Evolutionary conservation across 2,888 invertebrate species (phyloP).

Genomic region (Andricus curvator): DNA sequence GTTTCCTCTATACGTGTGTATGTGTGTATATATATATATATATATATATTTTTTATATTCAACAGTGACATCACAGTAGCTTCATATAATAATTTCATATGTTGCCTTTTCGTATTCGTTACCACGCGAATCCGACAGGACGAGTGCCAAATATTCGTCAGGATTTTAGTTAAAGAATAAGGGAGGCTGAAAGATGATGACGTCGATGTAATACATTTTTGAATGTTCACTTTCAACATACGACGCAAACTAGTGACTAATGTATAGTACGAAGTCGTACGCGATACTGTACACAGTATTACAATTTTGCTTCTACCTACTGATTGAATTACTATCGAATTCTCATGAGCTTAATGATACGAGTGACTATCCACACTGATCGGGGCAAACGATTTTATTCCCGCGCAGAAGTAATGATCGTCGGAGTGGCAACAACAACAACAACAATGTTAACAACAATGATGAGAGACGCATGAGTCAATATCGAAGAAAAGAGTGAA

Average conservation of each 20-base stretch:
- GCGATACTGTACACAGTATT: conserved; percentile 6
- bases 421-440: conserved; percentile 49
- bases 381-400: conserved; percentile 7
- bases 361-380: conserved; percentile 30
- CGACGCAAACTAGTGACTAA: conserved; percentile 30
- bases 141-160: conserved; percentile 63
- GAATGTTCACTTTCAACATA: conserved; percentile 37
- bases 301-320: conserved; percentile 30
- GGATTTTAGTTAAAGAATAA: conserved; percentile 44
- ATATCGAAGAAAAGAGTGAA: conserved; percentile 41
- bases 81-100: conserved; percentile 69
- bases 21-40: conserved; percentile 60
- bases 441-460: conserved; percentile 53
- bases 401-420: conserved; percentile 8
- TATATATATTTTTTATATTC: conserved; percentile 73
- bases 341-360: conserved; percentile 24
- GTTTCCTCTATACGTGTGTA: conserved; percentile 58
- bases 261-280: neutral
- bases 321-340: conserved; percentile 18
- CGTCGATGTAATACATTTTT: conserved; percentile 40
- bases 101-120: conserved; percentile 62
- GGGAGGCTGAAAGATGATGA: conserved; percentile 32
- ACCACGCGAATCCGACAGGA: conserved; percentile 66
- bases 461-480: conserved; percentile 44
- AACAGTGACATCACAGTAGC: conserved; percentile 78